Evolutionary conservation across 2,888 invertebrate species (phyloP), one percentile per base, ranked within the genome.

Genomic region (Mechanitis messenoides): DNA sequence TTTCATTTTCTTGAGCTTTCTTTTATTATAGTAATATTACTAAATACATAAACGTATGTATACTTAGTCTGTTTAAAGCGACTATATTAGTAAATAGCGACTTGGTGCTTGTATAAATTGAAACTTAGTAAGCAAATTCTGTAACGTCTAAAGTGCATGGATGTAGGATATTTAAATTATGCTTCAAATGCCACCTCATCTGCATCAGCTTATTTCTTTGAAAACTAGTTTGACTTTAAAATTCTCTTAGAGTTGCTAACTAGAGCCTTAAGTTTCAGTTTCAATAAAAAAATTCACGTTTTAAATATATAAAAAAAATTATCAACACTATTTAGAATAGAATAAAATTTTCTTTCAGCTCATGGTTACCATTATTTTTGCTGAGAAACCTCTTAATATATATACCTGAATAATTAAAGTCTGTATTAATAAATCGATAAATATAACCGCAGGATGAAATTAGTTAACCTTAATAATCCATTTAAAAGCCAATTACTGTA

Each of bases 181-280:
- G 58, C 55, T 65, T 62, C 55, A 65, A 62, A 65, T 55, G 53
- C 61, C 61, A 59, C 38, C 55, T 60, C 59, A 64, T 59, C 59
- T 62, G 55, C 64, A 60, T 60, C 56, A 59, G 45, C 59, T 59
- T 61, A 63, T 63, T 60, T 55, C 64, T 38, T 35, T 31, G 42
- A 55, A 20, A 11, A 6, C 45, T 12, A 54, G 54, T 54, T 33
- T 50, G 31, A 50, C 50, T 50, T 50, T 50, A 50, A 50, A 50
- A 50, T 31, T 20, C 20, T 47, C 20, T 47, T 31, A 31, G 9
- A 31, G 50, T 31, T 31, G 28, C 7, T 3, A 31, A 50, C 9
- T 42, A 5, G 9, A 9, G 9, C 9, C 9, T 1, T 42, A 42
- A 42, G 2, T 42, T 42, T 42, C 11, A 11, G 9, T 42, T 42